Evolutionary conservation across 2,113 vertebrate genomes (phyloP), one percentile per base, ranked within the genome.

Genomic region (Chaetura pelagica): DNA sequence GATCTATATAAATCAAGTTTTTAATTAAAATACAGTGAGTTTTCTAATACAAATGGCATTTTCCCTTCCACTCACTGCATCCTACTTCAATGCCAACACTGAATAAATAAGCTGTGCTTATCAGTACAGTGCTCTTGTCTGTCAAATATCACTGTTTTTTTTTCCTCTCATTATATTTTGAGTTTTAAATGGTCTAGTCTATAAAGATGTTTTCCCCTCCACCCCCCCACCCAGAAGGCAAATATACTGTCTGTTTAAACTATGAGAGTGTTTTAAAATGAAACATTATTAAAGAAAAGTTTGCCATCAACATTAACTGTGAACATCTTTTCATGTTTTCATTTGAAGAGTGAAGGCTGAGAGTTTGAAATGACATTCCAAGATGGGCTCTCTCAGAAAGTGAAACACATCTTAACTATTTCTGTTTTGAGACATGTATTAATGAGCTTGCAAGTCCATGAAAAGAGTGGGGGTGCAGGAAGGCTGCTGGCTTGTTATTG

Each of bases 1-100:
- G 79, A 75, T 92, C 49, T 57, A 87, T 61, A 83, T 85, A 77
- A 96, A 93, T 95, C 54, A 89, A 93, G 40, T 71, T 96, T 94
- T 93, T 96, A 96, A 93, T 95, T 96, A 96, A 82, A 96, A 93
- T 87, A 55, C 38, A 48, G 62, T n/a, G 27, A 30, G 34, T 86
- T 95, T 96, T 83, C 54, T 86, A 68, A 79, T n/a, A 85, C 44
- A 87, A 78, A 76, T 89, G 77, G 55, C 63, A 95, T 92, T 92
- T 93, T 81, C 59, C 49, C 34, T 71, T 92, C 83, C 57, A 62
- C 79, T 87, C 23, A 30, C 64, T 93, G 26, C 58, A 89, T 74
- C 40, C n/a, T 82, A 35, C 40, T 84, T 69, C 58, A 90, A 72
- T 90, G 68, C 69, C 69, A 89, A 46, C 66, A 75, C 58, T 49